Percentiles rank a stretch among this genome's conserved stretches.
These are phyloP conservation scores for Drosophila seguyi DNA, from an alignment of 1,140 invertebrate genomes.

Conservation along the genomic window DNA sequence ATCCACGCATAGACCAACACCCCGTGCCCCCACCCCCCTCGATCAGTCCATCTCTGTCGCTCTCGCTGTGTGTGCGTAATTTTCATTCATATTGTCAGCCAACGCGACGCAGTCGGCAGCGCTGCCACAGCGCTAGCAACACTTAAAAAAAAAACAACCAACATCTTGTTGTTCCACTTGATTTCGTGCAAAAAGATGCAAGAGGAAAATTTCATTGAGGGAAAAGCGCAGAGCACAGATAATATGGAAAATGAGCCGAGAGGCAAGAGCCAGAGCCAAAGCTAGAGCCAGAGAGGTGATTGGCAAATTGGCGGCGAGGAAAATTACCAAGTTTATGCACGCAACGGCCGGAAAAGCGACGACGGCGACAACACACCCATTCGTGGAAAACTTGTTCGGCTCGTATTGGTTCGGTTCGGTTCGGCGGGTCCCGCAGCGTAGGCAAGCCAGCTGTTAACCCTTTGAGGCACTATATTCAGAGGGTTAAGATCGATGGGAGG, in stretches of 20 bases:
- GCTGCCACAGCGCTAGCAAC: constrained; percentile 22
- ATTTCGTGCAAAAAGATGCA: constrained; percentile 51
- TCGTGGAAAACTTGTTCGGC: constrained; percentile 69
- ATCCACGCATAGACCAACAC: no score
- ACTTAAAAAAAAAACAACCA: constrained; percentile 4
- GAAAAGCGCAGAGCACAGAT: constrained; percentile 30
- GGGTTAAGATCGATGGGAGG: not conserved
- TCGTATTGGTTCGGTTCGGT: constrained; percentile 28
- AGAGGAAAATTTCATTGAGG: constrained; percentile 68
- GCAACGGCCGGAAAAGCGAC: constrained; percentile 60
- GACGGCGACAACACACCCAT: constrained; percentile 54
- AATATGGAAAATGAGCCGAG: constrained; percentile 34
- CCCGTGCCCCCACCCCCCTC: not conserved
- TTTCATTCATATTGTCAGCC: constrained; percentile 77
- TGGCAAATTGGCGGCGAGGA: constrained; percentile 56
- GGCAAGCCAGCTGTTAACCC: constrained; percentile 51
- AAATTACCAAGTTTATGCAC: constrained; percentile 64
- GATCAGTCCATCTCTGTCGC: constrained; percentile 49
- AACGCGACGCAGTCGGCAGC: constrained; percentile 57
- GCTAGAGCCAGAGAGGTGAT: constrained; percentile 36
- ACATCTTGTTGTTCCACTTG: constrained; percentile 7
- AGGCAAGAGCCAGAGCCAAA: not conserved
- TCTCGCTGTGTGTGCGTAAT: constrained; percentile 67
- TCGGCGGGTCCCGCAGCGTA: constrained; percentile 57
- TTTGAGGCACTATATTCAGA: no score